Evolutionary conservation across 2,888 invertebrate species (phyloP).

Genomic region (Polyommatus iphigenia): DNA sequence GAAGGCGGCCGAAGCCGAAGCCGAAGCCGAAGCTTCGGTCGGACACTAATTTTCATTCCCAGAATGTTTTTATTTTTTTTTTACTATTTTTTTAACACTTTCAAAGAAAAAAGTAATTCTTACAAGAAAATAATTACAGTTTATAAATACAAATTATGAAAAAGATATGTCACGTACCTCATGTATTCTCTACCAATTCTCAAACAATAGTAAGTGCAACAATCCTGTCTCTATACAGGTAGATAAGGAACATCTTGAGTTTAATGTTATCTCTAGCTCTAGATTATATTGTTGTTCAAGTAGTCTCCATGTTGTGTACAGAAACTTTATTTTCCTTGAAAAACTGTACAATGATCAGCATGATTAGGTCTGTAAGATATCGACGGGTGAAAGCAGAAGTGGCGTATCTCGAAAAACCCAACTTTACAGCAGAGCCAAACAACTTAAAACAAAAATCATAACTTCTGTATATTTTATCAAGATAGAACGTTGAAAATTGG

Average conservation of each 20-base stretch:
- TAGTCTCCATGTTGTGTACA: background rate
- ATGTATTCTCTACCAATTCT: constrained; percentile 49
- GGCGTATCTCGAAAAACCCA: too few relatives aligned
- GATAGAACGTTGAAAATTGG: too few relatives aligned
- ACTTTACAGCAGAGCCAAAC: too few relatives aligned
- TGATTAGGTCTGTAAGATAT: too few relatives aligned
- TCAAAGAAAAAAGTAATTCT: background rate
- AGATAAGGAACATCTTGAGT: constrained; percentile 68
- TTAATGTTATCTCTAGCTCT: constrained; percentile 50
- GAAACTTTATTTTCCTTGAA: constrained; percentile 22
- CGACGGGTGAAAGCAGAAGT: too few relatives aligned
- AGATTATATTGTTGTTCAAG: constrained; percentile 32
- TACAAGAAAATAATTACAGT: background rate
- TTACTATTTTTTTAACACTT: background rate
- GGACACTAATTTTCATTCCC: too few relatives aligned
- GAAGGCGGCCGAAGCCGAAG: too few relatives aligned
- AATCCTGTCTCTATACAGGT: constrained; percentile 41
- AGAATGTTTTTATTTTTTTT: too few relatives aligned
- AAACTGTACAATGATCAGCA: constrained; percentile 5
- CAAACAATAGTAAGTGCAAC: constrained; percentile 46
- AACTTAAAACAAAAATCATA: too few relatives aligned
- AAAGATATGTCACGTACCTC: constrained; percentile 50
- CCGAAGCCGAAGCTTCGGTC: too few relatives aligned
- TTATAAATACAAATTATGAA: background rate
- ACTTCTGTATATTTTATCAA: too few relatives aligned